A percentile compares a stretch with the other conserved stretches of the same genome.
These are phyloP conservation scores for Camelus bactrianus DNA, from an alignment of 2,113 vertebrate genomes.

Conservation along the genomic window DNA sequence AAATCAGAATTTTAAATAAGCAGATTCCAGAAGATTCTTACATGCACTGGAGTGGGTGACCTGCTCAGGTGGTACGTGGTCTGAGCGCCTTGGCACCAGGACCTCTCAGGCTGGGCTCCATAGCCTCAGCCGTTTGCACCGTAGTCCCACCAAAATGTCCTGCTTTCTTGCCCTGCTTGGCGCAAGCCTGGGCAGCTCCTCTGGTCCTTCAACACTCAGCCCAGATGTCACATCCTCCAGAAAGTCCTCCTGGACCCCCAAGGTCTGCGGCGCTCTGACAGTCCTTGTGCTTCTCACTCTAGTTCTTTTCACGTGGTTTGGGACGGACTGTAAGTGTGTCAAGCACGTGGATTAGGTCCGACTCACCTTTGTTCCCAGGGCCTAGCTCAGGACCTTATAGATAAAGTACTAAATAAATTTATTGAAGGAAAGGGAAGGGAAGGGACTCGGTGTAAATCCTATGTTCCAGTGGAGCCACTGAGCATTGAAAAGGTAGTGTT, in stretches of 20 bases:
- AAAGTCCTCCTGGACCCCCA: not conserved
- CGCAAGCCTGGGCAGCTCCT: not conserved
- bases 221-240: not conserved
- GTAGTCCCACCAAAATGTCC: not conserved
- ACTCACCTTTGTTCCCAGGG: not conserved
- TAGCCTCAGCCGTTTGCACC: not conserved
- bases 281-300: not conserved
- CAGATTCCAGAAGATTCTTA: not conserved
- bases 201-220: not conserved
- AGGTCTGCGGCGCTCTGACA: not conserved
- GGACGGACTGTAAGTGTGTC: not conserved
- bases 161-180: not conserved
- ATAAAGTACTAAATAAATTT: not conserved
- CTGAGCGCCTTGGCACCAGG: not conserved
- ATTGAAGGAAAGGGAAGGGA: not conserved
- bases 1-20: not conserved
- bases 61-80: not conserved
- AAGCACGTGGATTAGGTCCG: not conserved
- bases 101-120: not conserved
- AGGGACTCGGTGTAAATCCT: not conserved
- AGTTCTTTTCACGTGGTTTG: not conserved
- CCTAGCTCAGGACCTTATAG: not conserved
- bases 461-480: not conserved
- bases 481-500: not conserved
- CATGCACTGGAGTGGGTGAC: not conserved